These are phyloP conservation scores for Zoroaster sp. DNA, from an alignment of 53 echinoderm and acorn worm genomes.

Conservation along the genomic window DNA sequence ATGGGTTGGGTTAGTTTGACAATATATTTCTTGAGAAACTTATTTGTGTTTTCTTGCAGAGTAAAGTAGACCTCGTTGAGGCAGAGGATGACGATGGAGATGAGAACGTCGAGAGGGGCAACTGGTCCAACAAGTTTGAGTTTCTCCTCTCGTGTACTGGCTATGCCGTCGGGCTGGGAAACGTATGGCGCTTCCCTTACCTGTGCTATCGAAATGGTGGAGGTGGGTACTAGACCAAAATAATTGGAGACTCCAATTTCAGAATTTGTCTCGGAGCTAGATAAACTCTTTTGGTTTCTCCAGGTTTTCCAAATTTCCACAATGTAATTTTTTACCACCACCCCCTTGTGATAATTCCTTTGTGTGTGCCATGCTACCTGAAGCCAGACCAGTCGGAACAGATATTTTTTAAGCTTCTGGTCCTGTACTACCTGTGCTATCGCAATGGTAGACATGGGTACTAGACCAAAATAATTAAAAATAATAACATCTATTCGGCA, in stretches of 20 bases:
- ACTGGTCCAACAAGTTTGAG: constrained; percentile 88
- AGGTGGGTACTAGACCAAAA: constrained; percentile 52
- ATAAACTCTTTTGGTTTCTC: no score
- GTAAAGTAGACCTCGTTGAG: constrained; percentile 44
- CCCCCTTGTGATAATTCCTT: no score
- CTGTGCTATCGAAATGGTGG: constrained; percentile 90
- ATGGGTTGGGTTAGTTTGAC: no score
- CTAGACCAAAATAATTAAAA: not conserved
- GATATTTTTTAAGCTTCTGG: no score
- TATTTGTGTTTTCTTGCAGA: not conserved
- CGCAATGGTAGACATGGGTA: constrained; percentile 84
- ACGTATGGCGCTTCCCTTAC: constrained; percentile 93
- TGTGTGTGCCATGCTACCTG: no score
- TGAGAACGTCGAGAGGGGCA: constrained; percentile 84
- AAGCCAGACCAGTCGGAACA: no score
- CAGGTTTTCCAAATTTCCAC: no score
- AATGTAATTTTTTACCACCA: no score
- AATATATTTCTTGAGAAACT: no score
- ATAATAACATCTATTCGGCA: no score
- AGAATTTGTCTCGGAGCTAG: no score
- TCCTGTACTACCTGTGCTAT: constrained; percentile 91
- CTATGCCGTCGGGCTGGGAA: constrained; percentile 89
- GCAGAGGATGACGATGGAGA: constrained; percentile 55
- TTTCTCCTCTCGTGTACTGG: constrained; percentile 86
- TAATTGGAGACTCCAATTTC: no score